These are phyloP conservation scores for Actias luna DNA, from an alignment of 2,888 invertebrate genomes.

Conservation along the genomic window DNA sequence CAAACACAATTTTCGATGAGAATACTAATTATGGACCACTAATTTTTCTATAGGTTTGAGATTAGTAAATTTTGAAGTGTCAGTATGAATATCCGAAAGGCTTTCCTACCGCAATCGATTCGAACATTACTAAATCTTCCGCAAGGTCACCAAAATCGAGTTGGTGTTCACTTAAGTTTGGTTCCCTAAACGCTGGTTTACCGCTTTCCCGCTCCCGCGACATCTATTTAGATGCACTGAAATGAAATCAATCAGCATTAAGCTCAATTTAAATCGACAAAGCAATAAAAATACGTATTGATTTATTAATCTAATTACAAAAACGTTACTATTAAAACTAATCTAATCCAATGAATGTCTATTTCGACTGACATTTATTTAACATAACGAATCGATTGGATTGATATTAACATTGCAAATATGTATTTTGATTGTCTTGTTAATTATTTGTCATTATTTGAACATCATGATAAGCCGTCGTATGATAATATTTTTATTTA, in stretches of 20 bases:
- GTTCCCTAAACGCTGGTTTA: not conserved
- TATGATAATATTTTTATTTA: no score
- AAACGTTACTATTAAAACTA: not conserved
- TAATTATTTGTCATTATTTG: not conserved
- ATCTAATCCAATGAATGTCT: not conserved
- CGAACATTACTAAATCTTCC: not conserved
- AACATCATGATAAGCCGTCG: not conserved
- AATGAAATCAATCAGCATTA: not conserved
- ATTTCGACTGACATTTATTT: not conserved
- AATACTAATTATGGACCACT: not conserved
- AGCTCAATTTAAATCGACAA: not conserved
- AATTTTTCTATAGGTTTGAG: not conserved
- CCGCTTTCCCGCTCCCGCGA: not conserved
- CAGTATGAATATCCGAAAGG: not conserved
- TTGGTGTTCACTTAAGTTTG: not conserved
- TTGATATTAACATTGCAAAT: not conserved
- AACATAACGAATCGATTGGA: not conserved
- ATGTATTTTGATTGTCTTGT: not conserved
- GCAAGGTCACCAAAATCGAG: not conserved
- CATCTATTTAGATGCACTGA: not conserved
- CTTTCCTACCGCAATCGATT: not conserved
- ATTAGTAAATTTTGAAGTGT: not conserved
- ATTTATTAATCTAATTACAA: not conserved
- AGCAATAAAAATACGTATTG: not conserved
- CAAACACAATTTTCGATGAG: not conserved